These are phyloP conservation scores for Cephonodes hylas DNA, from an alignment of 2,888 invertebrate genomes.

Conservation along the genomic window DNA sequence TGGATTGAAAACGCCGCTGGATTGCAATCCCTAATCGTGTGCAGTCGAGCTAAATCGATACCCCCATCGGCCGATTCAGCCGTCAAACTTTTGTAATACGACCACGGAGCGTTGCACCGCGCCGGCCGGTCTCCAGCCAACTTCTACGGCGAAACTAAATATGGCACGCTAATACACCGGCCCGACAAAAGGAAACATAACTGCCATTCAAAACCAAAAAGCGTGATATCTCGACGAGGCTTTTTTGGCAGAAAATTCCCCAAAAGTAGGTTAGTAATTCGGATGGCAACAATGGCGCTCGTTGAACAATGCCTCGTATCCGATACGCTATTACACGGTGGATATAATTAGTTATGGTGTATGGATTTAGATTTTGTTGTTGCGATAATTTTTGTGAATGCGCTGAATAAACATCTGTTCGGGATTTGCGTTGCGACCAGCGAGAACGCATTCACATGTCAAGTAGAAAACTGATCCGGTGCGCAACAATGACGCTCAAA, in stretches of 20 bases:
- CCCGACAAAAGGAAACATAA: conserved; percentile 71
- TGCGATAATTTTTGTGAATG: conserved; percentile 77
- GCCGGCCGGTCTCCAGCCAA: conserved; percentile 31
- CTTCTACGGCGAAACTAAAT: conserved; percentile 23
- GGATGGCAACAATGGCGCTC: conserved; percentile 55
- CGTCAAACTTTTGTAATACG: conserved; percentile 75
- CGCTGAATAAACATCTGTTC: conserved; percentile 73
- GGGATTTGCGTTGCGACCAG: conserved; percentile 69
- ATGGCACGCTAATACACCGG: conserved; percentile 50
- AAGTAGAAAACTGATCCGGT: conserved; percentile 73
- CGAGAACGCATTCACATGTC: conserved; percentile 72
- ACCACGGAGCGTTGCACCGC: conserved; percentile 35
- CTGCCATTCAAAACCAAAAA: conserved; percentile 70
- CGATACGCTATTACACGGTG: conserved; percentile 73
- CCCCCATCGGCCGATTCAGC: conserved; percentile 50
- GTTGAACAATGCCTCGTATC: conserved; percentile 62
- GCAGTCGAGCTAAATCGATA: conserved; percentile 70
- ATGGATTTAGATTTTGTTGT: conserved; percentile 79
- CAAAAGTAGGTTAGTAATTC: conserved; percentile 81
- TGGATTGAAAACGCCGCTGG: too few species aligned
- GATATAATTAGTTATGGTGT: conserved; percentile 81
- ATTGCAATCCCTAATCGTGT: too few species aligned
- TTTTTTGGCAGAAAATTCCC: conserved; percentile 69
- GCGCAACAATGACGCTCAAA: conserved; percentile 61
- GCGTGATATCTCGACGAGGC: conserved; percentile 67